These are phyloP conservation scores for Tenthredo distinguenda DNA, from an alignment of 2,888 invertebrate species.

Conservation along the genomic window DNA sequence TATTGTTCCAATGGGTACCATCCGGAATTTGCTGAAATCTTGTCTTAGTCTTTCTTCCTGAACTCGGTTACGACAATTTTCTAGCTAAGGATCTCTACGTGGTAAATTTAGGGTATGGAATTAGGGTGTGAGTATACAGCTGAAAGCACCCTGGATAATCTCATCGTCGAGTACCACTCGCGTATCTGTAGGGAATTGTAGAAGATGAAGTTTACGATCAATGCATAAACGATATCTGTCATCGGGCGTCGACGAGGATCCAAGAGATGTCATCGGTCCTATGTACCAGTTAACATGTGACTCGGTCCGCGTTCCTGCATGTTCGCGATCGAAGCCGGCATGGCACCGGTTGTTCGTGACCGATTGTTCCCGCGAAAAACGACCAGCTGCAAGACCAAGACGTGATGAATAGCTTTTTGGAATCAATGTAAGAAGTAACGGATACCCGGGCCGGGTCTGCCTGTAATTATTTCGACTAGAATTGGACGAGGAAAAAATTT, in stretches of 20 bases:
- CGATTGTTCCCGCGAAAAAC: constrained; percentile 49
- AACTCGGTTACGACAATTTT: neutral
- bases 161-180: neutral
- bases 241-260: neutral
- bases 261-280: constrained; percentile 14
- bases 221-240: constrained; percentile 51
- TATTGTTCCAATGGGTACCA: neutral
- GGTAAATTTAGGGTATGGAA: neutral
- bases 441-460: constrained; percentile 1
- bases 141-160: neutral
- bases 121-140: neutral
- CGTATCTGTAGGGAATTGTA: constrained; percentile 54
- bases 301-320: constrained; percentile 44
- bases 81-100: neutral
- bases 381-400: constrained; percentile 19
- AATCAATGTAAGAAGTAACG: constrained; percentile 46
- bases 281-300: constrained; percentile 32
- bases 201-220: constrained; percentile 59
- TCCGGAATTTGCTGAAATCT: neutral
- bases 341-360: constrained; percentile 39
- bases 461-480: constrained; percentile 42
- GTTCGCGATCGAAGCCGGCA: constrained; percentile 30
- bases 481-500: constrained; percentile 24
- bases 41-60: neutral
- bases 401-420: constrained; percentile 45